Evolutionary conservation across 2,113 vertebrate genomes (phyloP).

Genomic region (Onychostruthus taczanowskii): DNA sequence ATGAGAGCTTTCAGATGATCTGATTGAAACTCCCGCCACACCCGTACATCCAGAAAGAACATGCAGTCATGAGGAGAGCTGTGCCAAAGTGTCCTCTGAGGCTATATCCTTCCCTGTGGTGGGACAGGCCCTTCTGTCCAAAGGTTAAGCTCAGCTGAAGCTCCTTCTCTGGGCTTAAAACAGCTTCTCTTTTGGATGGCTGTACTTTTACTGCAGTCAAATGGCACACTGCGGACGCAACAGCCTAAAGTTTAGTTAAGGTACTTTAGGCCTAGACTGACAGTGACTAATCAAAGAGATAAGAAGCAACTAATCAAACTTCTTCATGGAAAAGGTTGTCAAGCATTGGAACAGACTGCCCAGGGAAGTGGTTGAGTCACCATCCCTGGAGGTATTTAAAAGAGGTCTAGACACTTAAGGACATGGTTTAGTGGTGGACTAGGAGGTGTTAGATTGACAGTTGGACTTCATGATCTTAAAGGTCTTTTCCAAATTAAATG

Average conservation of each 20-base stretch:
- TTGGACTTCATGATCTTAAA: neutral
- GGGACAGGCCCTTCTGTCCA: neutral
- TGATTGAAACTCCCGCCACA: rapidly evolving
- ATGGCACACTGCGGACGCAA: neutral
- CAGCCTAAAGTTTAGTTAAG: neutral
- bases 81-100: neutral
- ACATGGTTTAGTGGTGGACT: neutral
- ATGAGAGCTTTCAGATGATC: neutral
- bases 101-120: rapidly evolving
- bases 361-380: neutral
- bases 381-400: neutral
- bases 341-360: neutral
- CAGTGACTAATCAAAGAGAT: neutral
- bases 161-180: neutral
- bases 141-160: neutral
- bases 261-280: neutral
- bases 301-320: neutral
- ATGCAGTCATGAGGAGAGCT: neutral
- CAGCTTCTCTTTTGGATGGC: neutral
- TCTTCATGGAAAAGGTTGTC: neutral
- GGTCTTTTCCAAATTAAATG: neutral
- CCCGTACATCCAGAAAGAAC: neutral
- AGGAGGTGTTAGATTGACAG: neutral
- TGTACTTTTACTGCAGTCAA: neutral
- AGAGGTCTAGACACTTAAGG: neutral